A percentile compares a stretch with the other conserved stretches of the same genome.
These are phyloP conservation scores for Prosapia bicincta DNA, from an alignment of 2,888 invertebrate genomes.

Conservation along the genomic window DNA sequence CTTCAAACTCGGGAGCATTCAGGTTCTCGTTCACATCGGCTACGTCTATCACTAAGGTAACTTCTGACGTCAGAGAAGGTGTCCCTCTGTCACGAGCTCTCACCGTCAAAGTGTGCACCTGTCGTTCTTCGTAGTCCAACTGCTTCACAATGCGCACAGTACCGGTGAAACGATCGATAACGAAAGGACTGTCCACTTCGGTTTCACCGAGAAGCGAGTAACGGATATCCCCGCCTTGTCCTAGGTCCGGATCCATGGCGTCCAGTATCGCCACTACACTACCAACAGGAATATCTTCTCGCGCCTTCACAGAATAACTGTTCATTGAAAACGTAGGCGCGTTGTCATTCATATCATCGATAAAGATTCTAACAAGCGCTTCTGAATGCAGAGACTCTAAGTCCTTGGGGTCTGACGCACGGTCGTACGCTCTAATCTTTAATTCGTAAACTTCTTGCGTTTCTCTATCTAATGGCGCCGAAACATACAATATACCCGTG, in stretches of 20 bases:
- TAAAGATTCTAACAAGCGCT: slow-evolving; percentile 73
- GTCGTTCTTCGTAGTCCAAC: slow-evolving; percentile 86
- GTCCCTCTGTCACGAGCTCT: slow-evolving; percentile 82
- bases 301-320: slow-evolving; percentile 73
- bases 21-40: slow-evolving; percentile 94
- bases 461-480: slow-evolving; percentile 80
- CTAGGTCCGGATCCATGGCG: slow-evolving; percentile 82
- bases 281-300: slow-evolving; percentile 88
- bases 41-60: slow-evolving; percentile 78
- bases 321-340: slow-evolving; percentile 75
- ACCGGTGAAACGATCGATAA: slow-evolving; percentile 81
- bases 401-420: slow-evolving; percentile 56
- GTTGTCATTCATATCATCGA: slow-evolving; percentile 91
- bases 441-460: slow-evolving; percentile 75
- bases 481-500: slow-evolving; percentile 73
- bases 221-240: slow-evolving; percentile 72
- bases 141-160: slow-evolving; percentile 73
- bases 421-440: slow-evolving; percentile 74
- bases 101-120: slow-evolving; percentile 83
- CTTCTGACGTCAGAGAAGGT: slow-evolving; percentile 74
- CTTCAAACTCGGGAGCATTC: slow-evolving; percentile 76
- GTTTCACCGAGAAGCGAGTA: slow-evolving; percentile 59
- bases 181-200: slow-evolving; percentile 62
- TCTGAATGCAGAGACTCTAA: slow-evolving; percentile 67
- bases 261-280: slow-evolving; percentile 81